Conservation (phyloP, 1,140 invertebrate species). For the Eriocheir sinensis region DNA sequence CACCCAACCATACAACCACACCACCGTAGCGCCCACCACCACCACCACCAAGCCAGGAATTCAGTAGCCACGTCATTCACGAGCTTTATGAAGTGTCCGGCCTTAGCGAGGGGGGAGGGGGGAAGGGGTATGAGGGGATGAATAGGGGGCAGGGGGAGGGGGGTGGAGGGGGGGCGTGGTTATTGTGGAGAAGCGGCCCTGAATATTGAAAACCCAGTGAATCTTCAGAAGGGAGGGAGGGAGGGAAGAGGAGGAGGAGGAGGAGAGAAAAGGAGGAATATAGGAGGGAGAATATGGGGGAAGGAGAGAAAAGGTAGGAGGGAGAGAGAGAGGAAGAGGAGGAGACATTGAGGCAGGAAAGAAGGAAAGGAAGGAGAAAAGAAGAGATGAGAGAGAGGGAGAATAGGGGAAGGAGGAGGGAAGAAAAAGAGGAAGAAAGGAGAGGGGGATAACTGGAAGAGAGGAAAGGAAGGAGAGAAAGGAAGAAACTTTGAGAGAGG, state of each 20-base stretch:
- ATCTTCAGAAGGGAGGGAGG: not conserved
- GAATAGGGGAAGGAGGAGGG: not conserved
- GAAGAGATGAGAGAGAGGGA: not conserved
- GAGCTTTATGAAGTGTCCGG: slow-evolving; percentile 1
- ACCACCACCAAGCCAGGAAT: no score
- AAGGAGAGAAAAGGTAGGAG: not conserved
- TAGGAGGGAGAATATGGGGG: not conserved
- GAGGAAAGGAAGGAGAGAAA: not conserved
- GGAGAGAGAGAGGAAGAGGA: no score
- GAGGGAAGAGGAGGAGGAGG: not conserved
- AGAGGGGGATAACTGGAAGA: not conserved
- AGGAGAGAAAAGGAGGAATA: not conserved
- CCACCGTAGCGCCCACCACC: not conserved
- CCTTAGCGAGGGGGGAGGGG: no score
- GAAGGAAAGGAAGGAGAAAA: not conserved
- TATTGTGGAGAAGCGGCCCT: slow-evolving; percentile 7
- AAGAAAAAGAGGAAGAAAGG: not conserved
- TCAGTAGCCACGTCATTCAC: not conserved
- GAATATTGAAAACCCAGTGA: slow-evolving; percentile 37
- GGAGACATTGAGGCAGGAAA: not conserved
- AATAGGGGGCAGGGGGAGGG: no score
- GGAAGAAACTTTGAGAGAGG: not conserved
- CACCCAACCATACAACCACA: no score
- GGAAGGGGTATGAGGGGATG: no score
- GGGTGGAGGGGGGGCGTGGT: not conserved